Percentiles rank a stretch among this genome's conserved stretches.
phyloP scores from a whole-genome alignment of 2,888 invertebrate genomes.

The Noctua pronuba region DNA sequence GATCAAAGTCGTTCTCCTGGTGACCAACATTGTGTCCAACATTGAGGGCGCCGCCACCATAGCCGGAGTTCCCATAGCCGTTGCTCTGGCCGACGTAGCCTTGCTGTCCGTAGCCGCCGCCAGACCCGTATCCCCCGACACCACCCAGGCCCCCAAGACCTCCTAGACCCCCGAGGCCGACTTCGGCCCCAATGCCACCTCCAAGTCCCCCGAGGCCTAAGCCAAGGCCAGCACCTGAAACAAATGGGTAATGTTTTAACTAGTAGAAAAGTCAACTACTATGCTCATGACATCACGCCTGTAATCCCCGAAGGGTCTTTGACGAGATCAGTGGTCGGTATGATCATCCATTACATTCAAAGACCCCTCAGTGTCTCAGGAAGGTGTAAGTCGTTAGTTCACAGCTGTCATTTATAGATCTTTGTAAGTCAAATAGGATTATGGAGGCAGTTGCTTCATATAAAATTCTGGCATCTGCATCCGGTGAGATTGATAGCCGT shows the following conservation, averaged over 20 bases:
- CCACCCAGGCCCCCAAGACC: slow-evolving; percentile 9
- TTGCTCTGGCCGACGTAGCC: slow-evolving; percentile 32
- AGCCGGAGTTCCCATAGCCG: slow-evolving; percentile 39
- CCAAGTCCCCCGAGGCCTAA: slow-evolving; percentile 10
- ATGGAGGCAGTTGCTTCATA: background rate
- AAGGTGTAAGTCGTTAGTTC: background rate
- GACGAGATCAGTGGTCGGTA: background rate
- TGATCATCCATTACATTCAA: background rate
- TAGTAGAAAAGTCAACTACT: background rate
- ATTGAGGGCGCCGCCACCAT: slow-evolving; percentile 9
- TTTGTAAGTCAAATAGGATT: background rate
- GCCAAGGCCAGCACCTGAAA: slow-evolving; percentile 2
- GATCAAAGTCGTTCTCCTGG: slow-evolving; percentile 48
- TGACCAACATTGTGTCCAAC: slow-evolving; percentile 30
- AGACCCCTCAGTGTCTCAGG: background rate
- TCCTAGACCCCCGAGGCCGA: background rate
- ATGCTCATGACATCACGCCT: background rate
- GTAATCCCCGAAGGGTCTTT: background rate
- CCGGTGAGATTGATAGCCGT: background rate
- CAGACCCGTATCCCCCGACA: slow-evolving; percentile 25
- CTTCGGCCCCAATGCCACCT: background rate
- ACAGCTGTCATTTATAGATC: background rate
- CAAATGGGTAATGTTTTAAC: background rate
- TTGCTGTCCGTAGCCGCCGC: slow-evolving; percentile 37
- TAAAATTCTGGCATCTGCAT: background rate